Percentiles rank a stretch among this genome's conserved stretches.
phyloP scores from a whole-genome alignment of 1,140 invertebrate genomes.

The Gryon sp. region DNA sequence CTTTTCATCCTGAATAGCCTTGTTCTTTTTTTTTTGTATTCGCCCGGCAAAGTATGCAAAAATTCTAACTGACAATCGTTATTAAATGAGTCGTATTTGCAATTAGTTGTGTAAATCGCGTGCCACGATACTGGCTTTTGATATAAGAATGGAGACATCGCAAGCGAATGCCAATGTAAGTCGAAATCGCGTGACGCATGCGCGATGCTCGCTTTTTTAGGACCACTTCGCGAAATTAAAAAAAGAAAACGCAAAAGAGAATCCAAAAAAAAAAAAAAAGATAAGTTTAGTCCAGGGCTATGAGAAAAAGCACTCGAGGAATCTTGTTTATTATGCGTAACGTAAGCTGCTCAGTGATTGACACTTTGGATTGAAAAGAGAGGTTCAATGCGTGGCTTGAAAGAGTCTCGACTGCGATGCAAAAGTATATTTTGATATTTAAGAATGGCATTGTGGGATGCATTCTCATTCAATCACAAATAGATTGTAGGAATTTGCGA shows the following conservation, averaged over 20 bases:
- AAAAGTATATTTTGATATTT: slow-evolving; percentile 43
- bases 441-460: slow-evolving; percentile 30
- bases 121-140: slow-evolving; percentile 47
- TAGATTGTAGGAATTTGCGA: slow-evolving; percentile 2
- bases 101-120: slow-evolving; percentile 57
- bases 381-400: too few species aligned
- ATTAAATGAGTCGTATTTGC: slow-evolving; percentile 38
- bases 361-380: slow-evolving; percentile 57
- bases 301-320: slow-evolving; percentile 68
- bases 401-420: slow-evolving; percentile 1
- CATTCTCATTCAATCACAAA: slow-evolving; percentile 13
- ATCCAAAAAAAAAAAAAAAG: too few species aligned
- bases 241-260: too few species aligned
- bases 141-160: slow-evolving; percentile 59
- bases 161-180: slow-evolving; percentile 62
- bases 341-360: slow-evolving; percentile 68
- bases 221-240: slow-evolving; percentile 40
- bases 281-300: too few species aligned
- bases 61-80: slow-evolving; percentile 1
- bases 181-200: slow-evolving; percentile 66
- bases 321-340: slow-evolving; percentile 68
- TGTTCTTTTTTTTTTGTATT: not conserved
- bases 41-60: too few species aligned
- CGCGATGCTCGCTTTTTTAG: slow-evolving; percentile 49
- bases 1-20: too few species aligned